Base-by-base conservation (phyloP, 2,888 invertebrate genomes). In the Caprella mutica region DNA sequence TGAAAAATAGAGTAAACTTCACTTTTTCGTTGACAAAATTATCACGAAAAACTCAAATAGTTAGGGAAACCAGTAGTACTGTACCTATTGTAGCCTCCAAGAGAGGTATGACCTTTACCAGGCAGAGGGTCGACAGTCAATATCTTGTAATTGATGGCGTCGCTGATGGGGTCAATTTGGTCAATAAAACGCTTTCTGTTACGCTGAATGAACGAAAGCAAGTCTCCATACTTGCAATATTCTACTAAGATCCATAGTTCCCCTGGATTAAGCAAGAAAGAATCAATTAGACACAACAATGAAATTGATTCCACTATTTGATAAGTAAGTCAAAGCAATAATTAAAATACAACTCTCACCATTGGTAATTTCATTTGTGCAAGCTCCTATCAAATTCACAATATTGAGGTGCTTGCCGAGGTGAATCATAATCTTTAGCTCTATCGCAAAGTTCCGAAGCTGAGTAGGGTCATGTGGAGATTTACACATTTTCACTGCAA, bases 401-500 rank as follows among this genome's bases (percentile, higher is more conserved):
- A 96, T 91, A 72, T 96, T 96, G 46, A 94, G 75, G 73, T 96
- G 93, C 69, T 87, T 85, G 0, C 94, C 94, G 66, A 96, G 77
- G 74, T 96, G 92, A 5, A 89, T 86, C 85, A 96, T 87, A 59
- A 96, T 93, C 76, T 96, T 96, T 21, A 96, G 76, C 72, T 96
- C 96, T 0, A 91, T 87, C 26, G 89, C 84, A 42, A 96, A 75
- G 0, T 94, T 91, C 70, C 84, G 84, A 63, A 93, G 84, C 68
- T 87, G 85, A 66, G 84, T 82, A 39, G 81, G 80, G 70, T 93
- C 91, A 0, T 89, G 85, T 44, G 85, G 84, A 66, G 84, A 83
- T 72, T 90, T 89, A 3, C 93, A 89, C 88, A 89, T 93, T 77
- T 96, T 96, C 0, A 96, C 93, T 1, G 96, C 96, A 0, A 94